Evolutionary conservation across 2,888 invertebrate species (phyloP).

Genomic region (Euplagia quadripunctaria): DNA sequence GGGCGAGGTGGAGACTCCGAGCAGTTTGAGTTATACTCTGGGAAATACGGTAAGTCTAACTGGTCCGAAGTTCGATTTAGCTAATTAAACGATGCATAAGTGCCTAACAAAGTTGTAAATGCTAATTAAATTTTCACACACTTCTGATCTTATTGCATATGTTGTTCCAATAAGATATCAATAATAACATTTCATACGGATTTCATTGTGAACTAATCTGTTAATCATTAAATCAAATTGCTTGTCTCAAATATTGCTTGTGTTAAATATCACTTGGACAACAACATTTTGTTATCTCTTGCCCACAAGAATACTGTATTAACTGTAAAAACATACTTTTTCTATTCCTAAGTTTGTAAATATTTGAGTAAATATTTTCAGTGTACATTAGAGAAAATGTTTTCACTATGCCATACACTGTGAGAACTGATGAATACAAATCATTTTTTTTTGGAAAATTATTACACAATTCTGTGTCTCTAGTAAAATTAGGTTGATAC

Average conservation of each 20-base stretch:
- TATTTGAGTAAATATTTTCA: neutral
- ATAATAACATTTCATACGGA: neutral
- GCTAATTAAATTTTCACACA: constrained; percentile 36
- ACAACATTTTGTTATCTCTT: no score
- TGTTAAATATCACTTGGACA: no score
- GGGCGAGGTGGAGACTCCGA: constrained; percentile 84
- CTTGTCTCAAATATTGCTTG: neutral
- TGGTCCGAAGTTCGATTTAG: neutral
- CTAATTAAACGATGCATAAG: neutral
- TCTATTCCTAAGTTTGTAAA: neutral
- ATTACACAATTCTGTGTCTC: neutral
- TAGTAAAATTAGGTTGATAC: no score
- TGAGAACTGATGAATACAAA: no score
- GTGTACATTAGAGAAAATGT: no score
- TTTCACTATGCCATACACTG: no score
- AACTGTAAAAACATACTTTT: no score
- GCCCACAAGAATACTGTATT: no score
- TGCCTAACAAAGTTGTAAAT: constrained; percentile 20
- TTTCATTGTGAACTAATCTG: neutral
- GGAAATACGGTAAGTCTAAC: constrained; percentile 79
- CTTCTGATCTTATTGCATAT: constrained; percentile 21
- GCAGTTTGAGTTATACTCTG: constrained; percentile 83
- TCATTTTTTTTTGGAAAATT: no score
- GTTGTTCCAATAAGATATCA: neutral
- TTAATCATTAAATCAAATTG: neutral